phyloP scores from a whole-genome alignment of 2,113 vertebrate genomes.

The Notechis scutatus region DNA sequence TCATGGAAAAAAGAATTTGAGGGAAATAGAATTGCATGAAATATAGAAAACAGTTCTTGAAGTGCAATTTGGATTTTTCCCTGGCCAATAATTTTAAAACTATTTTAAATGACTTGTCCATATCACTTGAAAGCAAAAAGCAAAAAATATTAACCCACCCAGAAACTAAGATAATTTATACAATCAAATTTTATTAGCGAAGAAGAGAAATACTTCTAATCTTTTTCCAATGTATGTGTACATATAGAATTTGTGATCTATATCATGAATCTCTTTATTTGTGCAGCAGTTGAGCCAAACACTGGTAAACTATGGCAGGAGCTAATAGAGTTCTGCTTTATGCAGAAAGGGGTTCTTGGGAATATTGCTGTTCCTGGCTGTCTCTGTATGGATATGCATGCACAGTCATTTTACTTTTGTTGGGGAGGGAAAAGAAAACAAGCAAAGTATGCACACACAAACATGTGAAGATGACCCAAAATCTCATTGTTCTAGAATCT shows the following conservation, averaged over 20 bases:
- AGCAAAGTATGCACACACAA: not conserved
- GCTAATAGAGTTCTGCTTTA: not conserved
- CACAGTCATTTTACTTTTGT: not conserved
- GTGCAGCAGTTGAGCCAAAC: not conserved
- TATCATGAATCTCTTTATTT: constrained; percentile 6
- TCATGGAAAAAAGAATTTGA: not conserved
- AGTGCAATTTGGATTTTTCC: not conserved
- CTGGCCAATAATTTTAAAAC: not conserved
- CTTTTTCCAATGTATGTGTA: not conserved
- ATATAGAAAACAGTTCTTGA: not conserved
- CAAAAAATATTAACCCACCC: not conserved
- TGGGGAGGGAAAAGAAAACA: not conserved
- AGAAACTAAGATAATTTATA: not conserved
- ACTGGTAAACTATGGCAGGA: not conserved
- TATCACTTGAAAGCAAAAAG: not conserved
- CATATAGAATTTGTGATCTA: not conserved
- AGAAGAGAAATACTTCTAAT: not conserved
- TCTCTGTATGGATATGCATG: not conserved
- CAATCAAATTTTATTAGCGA: not conserved
- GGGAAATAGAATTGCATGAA: not conserved
- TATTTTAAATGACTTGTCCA: not conserved
- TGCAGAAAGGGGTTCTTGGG: not conserved
- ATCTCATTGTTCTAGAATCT: not conserved
- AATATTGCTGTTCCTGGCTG: not conserved
- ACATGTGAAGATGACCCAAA: not conserved